Percentiles rank a stretch among this genome's conserved stretches.
Evolutionary conservation across 2,888 invertebrate genomes (phyloP).

Genomic region (Acanthococcus lagerstroemiae): DNA sequence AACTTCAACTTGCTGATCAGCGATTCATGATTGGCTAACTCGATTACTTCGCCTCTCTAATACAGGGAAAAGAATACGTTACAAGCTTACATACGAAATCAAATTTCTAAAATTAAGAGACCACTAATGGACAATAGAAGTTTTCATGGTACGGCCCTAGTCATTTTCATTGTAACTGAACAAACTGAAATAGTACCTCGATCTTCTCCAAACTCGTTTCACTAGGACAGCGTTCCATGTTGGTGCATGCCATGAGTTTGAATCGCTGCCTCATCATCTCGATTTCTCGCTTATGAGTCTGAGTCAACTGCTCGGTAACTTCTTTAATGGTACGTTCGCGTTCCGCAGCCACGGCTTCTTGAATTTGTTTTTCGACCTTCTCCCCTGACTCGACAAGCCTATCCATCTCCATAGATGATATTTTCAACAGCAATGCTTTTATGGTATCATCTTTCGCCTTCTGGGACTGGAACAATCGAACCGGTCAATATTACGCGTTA

Average conservation of each 20-base stretch:
- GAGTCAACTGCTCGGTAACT: conserved; percentile 56
- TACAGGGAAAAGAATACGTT: conserved; percentile 6
- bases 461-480: conserved; percentile 33
- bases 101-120: too few species aligned
- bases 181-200: too few species aligned
- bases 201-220: conserved; percentile 68
- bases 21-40: conserved; percentile 54
- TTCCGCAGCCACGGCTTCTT: conserved; percentile 36
- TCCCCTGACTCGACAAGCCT: conserved; percentile 38
- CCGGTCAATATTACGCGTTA: too few species aligned
- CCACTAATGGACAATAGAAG: too few species aligned
- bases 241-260: conserved; percentile 57
- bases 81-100: neutral
- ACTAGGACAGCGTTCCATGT: conserved; percentile 62
- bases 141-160: too few species aligned
- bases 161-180: too few species aligned
- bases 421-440: conserved; percentile 32
- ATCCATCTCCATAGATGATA: conserved; percentile 37
- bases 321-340: conserved; percentile 55
- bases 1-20: conserved; percentile 58
- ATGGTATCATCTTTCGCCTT: conserved; percentile 36
- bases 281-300: conserved; percentile 57
- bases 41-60: conserved; percentile 50
- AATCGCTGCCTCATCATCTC: conserved; percentile 43
- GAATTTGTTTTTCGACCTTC: conserved; percentile 42